A percentile compares a stretch with the other conserved stretches of the same genome.
These are phyloP conservation scores for Unio pictorum DNA, from an alignment of 2,888 invertebrate species.

Conservation along the genomic window DNA sequence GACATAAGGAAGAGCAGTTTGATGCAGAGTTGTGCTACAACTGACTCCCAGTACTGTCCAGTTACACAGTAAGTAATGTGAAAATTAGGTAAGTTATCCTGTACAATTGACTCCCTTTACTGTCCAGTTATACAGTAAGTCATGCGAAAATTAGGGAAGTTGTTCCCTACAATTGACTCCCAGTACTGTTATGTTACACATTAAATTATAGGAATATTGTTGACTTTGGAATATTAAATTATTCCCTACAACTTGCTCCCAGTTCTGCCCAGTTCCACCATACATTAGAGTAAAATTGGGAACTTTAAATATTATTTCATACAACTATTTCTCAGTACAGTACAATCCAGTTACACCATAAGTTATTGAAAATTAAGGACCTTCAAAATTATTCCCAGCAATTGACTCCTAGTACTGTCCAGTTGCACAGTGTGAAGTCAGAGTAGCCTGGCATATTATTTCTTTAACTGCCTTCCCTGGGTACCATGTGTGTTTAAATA, in stretches of 20 bases:
- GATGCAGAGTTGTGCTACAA: conserved; percentile 70
- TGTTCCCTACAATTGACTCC: conserved; percentile 71
- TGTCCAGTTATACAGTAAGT: conserved; percentile 96
- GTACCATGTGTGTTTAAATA: too few species aligned
- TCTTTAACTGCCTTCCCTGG: too few species aligned
- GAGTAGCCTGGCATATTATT: too few species aligned
- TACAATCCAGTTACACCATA: conserved; percentile 97
- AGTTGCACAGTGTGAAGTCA: conserved; percentile 83
- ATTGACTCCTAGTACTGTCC: conserved; percentile 87
- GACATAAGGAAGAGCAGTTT: conserved; percentile 65
- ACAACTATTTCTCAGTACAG: conserved; percentile 83
- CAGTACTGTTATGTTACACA: conserved; percentile 97
- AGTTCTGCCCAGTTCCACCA: too few species aligned
- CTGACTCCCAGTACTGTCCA: conserved; percentile 87
- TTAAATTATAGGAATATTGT: conserved; percentile 75
- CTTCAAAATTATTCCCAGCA: conserved; percentile 52
- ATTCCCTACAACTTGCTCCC: too few species aligned
- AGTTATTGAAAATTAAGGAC: conserved; percentile 70
- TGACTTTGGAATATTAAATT: too few species aligned
- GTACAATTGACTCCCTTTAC: conserved; percentile 80
- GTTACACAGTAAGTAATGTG: conserved; percentile 87
- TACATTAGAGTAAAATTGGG: too few species aligned
- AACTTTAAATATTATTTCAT: conserved; percentile 48
- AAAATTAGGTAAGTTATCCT: too few species aligned
- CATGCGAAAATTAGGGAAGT: too few species aligned